Base-by-base conservation (phyloP, 2,797 vertebrate species). In the Spheniscus humboldti region DNA sequence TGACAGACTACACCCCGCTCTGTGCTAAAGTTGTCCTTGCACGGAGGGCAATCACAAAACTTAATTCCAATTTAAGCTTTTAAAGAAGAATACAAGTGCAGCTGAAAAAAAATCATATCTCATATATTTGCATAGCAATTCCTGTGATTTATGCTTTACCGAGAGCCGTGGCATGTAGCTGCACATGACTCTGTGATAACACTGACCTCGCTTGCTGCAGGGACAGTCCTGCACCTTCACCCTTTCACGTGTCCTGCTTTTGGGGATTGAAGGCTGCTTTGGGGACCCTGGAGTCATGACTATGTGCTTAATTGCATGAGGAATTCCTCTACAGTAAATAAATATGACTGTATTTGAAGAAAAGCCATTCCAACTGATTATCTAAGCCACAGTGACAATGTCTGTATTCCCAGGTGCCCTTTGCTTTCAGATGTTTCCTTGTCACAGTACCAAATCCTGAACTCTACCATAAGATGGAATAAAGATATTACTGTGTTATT, bases 81-180 rank as follows among this genome's bases (percentile, higher is more conserved):
- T 20, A 4, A n/a, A 71, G 81, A 52, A 59, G n/a, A 73, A 63
- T 1, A 8, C 15, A 72, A 62, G 12, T 16, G 3, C 18, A 60
- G 25, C 45, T 67, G 45, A 18, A 71, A 72, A 69, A 20, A 66
- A 71, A 23, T 18, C 18, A 4, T 28, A 9, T 10, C 5, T 30
- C 7, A 2, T 67, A 6, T 72, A 27, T 84, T 80, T 84, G 56
- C 52, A 13, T 2, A 63, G 68, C 28, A 56, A 20, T 52, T 90
- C 10, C 64, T 43, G n/a, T 16, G 68, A 39, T 63, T 62, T 71
- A 33, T 41, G 37, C 43, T 68, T 48, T 68, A 3, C 69, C 10
- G 17, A n/a, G 80, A n/a, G 0, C 53, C 1, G 2, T 33, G n/a
- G 17, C 30, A 18, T 2, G 0, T 2, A 57, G 63, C 67, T 3